Conservation (phyloP, 2,888 invertebrate species). For the Tipula vernalis region DNA sequence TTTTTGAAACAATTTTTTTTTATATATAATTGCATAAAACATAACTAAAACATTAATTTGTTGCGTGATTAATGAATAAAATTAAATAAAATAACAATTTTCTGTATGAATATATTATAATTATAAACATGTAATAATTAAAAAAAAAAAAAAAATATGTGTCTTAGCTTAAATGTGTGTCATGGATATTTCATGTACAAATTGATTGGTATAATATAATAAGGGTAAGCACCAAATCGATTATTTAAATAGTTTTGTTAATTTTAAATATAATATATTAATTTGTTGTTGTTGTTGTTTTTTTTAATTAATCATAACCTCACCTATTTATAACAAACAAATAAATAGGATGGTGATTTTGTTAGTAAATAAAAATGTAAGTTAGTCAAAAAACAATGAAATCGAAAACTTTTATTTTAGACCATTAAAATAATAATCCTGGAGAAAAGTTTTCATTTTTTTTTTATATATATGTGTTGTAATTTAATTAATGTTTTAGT, state of each 20-base stretch:
- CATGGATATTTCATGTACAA: not conserved
- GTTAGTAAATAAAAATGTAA: not conserved
- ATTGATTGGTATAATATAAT: not conserved
- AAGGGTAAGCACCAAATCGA: not conserved
- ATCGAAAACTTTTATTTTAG: not conserved
- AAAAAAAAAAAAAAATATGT: not conserved
- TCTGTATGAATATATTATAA: not conserved
- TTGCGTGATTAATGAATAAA: not conserved
- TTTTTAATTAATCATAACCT: slow-evolving; percentile 10
- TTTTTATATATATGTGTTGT: not conserved
- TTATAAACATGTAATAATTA: not conserved
- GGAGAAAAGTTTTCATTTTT: not conserved
- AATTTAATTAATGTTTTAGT: not conserved
- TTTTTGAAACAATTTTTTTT: not conserved
- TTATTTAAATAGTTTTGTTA: not conserved
- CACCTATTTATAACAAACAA: slow-evolving; percentile 6
- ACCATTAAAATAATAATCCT: not conserved
- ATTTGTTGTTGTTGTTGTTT: not conserved
- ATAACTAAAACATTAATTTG: not conserved
- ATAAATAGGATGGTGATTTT: slow-evolving; percentile 11
- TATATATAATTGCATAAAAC: not conserved
- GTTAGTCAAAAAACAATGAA: not conserved
- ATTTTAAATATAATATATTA: not conserved
- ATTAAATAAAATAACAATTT: not conserved
- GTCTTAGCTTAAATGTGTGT: not conserved